These are phyloP conservation scores for Colossoma macropomum DNA, from an alignment of 2,113 vertebrate species.

Conservation along the genomic window DNA sequence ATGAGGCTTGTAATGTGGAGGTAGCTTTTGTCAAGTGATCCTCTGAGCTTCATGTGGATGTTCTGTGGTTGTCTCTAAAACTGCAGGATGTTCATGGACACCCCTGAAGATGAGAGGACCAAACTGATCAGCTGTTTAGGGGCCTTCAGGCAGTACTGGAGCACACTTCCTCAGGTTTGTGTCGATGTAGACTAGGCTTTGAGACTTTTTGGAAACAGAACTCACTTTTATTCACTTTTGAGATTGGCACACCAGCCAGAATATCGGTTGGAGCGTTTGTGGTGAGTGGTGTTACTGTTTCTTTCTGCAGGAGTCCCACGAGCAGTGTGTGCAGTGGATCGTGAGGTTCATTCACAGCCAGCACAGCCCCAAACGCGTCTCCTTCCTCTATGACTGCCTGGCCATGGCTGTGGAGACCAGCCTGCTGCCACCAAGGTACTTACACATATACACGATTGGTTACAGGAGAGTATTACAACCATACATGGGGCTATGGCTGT, in stretches of 20 bases:
- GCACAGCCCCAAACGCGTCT: conserved; percentile 97
- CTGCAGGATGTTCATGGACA: conserved; percentile 96
- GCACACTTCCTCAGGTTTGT: conserved; percentile 90
- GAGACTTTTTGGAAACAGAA: neutral
- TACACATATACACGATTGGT: neutral
- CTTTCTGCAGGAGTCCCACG: conserved; percentile 90
- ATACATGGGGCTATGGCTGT: too few relatives aligned
- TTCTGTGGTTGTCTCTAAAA: conserved; percentile 19
- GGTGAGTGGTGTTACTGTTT: neutral
- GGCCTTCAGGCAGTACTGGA: conserved; percentile 94
- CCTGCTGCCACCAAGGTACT: conserved; percentile 90
- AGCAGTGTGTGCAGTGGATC: conserved; percentile 97
- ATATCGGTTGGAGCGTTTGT: neutral
- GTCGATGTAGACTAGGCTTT: neutral
- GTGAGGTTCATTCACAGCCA: conserved; percentile 95
- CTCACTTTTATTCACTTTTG: too few relatives aligned
- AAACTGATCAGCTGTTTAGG: conserved; percentile 94
- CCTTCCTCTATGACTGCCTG: conserved; percentile 96
- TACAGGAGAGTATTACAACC: too few relatives aligned
- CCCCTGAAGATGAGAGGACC: conserved; percentile 93
- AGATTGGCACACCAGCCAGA: neutral
- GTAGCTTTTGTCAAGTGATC: too few relatives aligned
- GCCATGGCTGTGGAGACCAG: conserved; percentile 96
- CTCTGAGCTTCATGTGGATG: too few relatives aligned
- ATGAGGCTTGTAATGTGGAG: too few relatives aligned